Evolutionary conservation across 1,140 invertebrate genomes (phyloP).

Genomic region (Musca domestica): DNA sequence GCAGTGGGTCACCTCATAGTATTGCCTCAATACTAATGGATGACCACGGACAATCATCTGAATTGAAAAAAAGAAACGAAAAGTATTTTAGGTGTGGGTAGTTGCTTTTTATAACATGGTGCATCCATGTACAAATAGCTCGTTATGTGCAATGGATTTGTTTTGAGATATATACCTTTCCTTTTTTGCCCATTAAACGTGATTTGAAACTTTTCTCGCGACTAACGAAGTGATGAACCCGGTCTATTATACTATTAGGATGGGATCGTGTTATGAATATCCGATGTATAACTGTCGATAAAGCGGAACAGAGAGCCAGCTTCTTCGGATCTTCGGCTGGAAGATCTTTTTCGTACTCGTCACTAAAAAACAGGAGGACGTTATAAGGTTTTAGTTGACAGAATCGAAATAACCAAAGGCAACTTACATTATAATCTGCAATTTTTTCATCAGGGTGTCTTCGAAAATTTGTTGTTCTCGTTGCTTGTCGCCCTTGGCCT

Average conservation of each 20-base stretch:
- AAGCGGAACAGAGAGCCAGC: conserved; percentile 71
- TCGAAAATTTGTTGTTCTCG: conserved; percentile 77
- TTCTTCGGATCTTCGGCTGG: conserved; percentile 62
- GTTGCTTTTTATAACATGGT: neutral
- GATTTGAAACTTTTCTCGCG: conserved; percentile 79
- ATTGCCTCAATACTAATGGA: conserved; percentile 84
- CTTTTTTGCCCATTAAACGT: conserved; percentile 68
- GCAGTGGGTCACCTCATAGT: conserved; percentile 86
- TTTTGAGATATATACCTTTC: conserved; percentile 58
- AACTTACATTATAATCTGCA: conserved; percentile 70
- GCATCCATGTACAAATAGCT: neutral
- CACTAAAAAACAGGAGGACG: conserved; percentile 55
- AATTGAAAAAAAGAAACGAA: conserved; percentile 32
- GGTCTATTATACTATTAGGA: conserved; percentile 49
- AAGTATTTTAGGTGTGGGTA: neutral
- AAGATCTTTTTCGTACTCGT: conserved; percentile 70
- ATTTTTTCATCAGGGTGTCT: conserved; percentile 68
- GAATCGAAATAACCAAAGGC: conserved; percentile 8
- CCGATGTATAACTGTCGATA: conserved; percentile 71
- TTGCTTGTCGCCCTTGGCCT: conserved; percentile 77
- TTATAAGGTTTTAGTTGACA: neutral
- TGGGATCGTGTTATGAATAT: conserved; percentile 49
- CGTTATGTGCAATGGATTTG: too few species aligned
- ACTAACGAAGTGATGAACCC: conserved; percentile 72
- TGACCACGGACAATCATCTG: conserved; percentile 82